Evolutionary conservation across 2,113 vertebrate genomes (phyloP).

Genomic region (Chaenocephalus aceratus): DNA sequence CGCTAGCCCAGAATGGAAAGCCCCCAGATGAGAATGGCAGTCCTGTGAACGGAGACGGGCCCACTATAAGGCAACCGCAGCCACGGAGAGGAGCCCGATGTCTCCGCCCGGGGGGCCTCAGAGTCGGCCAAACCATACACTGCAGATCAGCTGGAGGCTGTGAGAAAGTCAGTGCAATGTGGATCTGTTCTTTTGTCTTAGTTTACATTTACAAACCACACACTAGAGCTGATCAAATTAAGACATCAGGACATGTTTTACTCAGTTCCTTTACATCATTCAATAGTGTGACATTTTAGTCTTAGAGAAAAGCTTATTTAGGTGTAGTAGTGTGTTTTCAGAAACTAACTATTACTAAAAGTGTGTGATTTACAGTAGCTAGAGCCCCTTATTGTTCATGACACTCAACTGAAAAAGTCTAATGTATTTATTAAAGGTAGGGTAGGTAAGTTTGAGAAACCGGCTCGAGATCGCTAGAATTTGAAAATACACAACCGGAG

Average conservation of each 20-base stretch:
- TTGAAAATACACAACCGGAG: too few relatives aligned
- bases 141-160: conserved; percentile 92
- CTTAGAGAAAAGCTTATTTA: background rate
- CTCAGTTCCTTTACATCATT: background rate
- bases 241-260: too few relatives aligned
- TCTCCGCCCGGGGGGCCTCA: conserved; percentile 78
- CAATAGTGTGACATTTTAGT: background rate
- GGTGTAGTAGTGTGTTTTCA: too few relatives aligned
- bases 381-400: background rate
- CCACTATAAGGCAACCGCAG: conserved; percentile 82
- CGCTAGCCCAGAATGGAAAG: conserved; percentile 88
- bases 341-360: background rate
- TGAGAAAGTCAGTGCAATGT: conserved; percentile 90
- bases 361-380: background rate
- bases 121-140: conserved; percentile 90
- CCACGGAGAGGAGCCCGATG: conserved; percentile 60
- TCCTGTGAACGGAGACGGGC: conserved; percentile 80
- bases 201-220: background rate
- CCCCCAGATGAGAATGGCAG: conserved; percentile 79
- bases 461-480: too few relatives aligned
- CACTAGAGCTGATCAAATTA: background rate
- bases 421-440: too few relatives aligned
- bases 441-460: too few relatives aligned
- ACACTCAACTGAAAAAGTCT: background rate
- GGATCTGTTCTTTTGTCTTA: background rate